Percentiles rank a stretch among this genome's conserved stretches.
Evolutionary conservation across 2,113 vertebrate genomes (phyloP).

Genomic region (Prietella phreatophila): DNA sequence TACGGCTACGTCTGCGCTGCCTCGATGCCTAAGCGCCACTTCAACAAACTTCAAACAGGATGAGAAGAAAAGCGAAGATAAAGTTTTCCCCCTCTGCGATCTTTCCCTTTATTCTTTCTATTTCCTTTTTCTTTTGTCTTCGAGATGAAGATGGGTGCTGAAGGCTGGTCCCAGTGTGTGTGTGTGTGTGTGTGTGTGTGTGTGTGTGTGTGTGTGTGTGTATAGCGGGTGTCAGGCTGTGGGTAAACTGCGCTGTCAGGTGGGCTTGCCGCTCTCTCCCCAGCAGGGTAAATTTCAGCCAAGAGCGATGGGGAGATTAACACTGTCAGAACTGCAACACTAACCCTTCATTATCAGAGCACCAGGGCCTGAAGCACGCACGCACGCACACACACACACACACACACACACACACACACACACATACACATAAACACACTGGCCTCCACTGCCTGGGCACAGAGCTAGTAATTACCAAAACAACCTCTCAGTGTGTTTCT

Average conservation of each 20-base stretch:
- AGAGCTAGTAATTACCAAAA: constrained; percentile 76
- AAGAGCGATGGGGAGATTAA: constrained; percentile 72
- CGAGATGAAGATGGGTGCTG: constrained; percentile 53
- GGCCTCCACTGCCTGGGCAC: constrained; percentile 68
- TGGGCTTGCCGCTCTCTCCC: constrained; percentile 56
- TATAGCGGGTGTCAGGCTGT: constrained; percentile 51
- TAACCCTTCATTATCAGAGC: constrained; percentile 77
- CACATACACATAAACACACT: constrained; percentile 65
- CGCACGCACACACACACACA: constrained; percentile 63
- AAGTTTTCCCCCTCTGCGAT: constrained; percentile 51
- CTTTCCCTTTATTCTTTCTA: constrained; percentile 34
- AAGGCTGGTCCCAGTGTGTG: constrained; percentile 48
- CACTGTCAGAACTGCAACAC: constrained; percentile 73
- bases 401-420: constrained; percentile 67
- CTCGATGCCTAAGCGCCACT: constrained; percentile 69
- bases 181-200: constrained; percentile 24
- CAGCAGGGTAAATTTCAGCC: constrained; percentile 59
- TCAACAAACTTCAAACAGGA: constrained; percentile 70
- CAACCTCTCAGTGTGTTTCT: constrained; percentile 67
- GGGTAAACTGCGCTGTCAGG: constrained; percentile 63
- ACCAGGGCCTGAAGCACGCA: constrained; percentile 68
- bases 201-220: constrained; percentile 26
- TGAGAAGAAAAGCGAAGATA: constrained; percentile 51
- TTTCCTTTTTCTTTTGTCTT: constrained; percentile 41
- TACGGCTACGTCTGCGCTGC: constrained; percentile 66